Conservation (phyloP, 2,888 invertebrate genomes). For the Slavum lentiscoides region DNA sequence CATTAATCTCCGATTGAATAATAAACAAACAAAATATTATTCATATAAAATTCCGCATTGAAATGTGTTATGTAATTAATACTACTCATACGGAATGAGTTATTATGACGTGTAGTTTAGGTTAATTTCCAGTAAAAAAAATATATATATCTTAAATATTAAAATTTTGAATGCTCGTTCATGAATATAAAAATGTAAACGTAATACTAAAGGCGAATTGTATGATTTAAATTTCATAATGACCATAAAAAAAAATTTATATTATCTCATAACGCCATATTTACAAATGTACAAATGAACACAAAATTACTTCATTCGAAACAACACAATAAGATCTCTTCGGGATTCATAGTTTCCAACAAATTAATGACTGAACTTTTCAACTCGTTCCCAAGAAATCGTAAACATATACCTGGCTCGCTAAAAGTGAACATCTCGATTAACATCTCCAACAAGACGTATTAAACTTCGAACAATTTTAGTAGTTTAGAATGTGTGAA, state of each 20-base stretch:
- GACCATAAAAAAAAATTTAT: no score
- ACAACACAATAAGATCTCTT: slow-evolving; percentile 7
- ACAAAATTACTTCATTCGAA: slow-evolving; percentile 1
- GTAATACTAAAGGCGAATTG: not conserved
- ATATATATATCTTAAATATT: no score
- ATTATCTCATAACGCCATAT: not conserved
- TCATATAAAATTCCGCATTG: no score
- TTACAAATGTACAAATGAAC: not conserved
- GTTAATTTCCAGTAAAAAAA: no score
- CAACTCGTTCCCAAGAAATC: slow-evolving; percentile 22
- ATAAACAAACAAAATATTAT: not conserved
- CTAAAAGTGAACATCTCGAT: slow-evolving; percentile 33
- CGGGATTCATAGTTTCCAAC: not conserved
- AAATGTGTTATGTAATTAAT: no score
- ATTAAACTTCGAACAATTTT: slow-evolving; percentile 24
- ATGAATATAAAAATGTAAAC: not conserved
- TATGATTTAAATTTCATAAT: not conserved
- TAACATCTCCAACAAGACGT: slow-evolving; percentile 29
- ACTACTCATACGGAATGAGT: no score
- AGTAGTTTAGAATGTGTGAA: not conserved
- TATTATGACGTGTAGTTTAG: no score
- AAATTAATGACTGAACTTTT: slow-evolving; percentile 30
- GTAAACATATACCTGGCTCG: not conserved
- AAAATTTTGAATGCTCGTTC: no score
- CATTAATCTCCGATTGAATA: slow-evolving; percentile 21